Evolutionary conservation across 2,113 vertebrate species (phyloP).

Genomic region (Coptodon rendalli): DNA sequence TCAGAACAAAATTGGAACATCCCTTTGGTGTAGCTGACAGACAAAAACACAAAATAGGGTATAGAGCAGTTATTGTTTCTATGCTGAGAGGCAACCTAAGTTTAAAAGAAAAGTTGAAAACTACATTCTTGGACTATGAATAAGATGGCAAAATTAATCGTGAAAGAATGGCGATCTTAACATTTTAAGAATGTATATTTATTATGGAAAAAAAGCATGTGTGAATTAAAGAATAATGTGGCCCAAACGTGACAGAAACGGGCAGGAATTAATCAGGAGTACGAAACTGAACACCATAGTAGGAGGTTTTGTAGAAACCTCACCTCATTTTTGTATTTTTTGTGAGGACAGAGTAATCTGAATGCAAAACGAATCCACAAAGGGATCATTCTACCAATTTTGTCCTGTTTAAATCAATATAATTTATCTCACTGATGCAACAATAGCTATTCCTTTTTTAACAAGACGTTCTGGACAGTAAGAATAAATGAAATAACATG

Average conservation of each 20-base stretch:
- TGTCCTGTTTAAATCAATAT: constrained; percentile 11
- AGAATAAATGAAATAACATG: neutral
- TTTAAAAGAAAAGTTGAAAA: neutral
- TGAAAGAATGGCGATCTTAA: neutral
- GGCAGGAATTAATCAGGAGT: neutral
- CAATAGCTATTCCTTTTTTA: neutral
- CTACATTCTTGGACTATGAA: neutral
- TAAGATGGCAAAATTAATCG: neutral
- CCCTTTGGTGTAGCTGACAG: neutral
- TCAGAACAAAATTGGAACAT: neutral
- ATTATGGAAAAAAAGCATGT: neutral
- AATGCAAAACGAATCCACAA: constrained; percentile 5
- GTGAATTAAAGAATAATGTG: neutral
- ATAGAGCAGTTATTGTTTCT: neutral
- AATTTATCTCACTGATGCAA: constrained; percentile 1
- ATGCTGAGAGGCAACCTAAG: neutral
- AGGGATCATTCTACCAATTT: neutral
- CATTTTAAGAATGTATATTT: neutral
- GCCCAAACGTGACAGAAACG: neutral
- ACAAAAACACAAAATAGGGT: neutral
- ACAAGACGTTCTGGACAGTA: neutral
- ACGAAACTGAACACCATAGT: neutral
- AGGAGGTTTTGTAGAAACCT: constrained; percentile 6
- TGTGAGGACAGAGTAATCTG: neutral
- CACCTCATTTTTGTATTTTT: constrained; percentile 37